These are phyloP conservation scores for Platycnemis pennipes DNA, from an alignment of 2,888 invertebrate genomes.

Conservation along the genomic window DNA sequence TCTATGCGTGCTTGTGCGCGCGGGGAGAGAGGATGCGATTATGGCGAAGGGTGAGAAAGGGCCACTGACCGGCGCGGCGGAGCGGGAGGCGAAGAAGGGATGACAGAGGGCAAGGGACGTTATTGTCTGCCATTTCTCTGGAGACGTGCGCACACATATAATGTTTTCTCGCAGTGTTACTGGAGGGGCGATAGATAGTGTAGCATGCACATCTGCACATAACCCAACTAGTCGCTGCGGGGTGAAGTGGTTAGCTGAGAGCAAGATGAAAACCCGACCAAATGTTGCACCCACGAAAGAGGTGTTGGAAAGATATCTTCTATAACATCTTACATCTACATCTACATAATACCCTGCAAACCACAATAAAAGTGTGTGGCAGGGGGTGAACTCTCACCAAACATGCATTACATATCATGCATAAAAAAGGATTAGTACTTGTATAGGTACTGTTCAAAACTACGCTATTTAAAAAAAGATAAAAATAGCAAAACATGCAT, in stretches of 20 bases:
- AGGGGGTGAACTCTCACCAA: no score
- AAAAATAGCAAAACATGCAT: no score
- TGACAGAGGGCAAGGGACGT: not conserved
- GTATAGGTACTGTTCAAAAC: no score
- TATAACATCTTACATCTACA: no score
- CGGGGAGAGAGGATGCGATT: not conserved
- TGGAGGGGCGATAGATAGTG: not conserved
- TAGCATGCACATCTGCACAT: not conserved
- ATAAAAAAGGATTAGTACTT: no score
- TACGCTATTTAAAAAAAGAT: no score
- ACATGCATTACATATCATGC: no score
- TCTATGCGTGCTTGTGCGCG: not conserved
- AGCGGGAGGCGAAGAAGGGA: not conserved
- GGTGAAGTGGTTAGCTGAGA: not conserved
- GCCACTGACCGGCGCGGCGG: not conserved
- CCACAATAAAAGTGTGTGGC: no score
- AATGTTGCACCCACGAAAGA: no score
- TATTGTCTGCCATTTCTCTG: conserved; percentile 1
- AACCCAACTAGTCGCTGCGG: not conserved
- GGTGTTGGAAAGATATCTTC: no score
- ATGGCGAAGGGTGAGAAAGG: not conserved
- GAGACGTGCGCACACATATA: conserved; percentile 1
- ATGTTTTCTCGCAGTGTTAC: not conserved
- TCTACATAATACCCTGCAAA: no score
- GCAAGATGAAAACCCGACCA: not conserved